Base-by-base conservation (phyloP, 2,113 vertebrate species). In the Scomber scombrus region DNA sequence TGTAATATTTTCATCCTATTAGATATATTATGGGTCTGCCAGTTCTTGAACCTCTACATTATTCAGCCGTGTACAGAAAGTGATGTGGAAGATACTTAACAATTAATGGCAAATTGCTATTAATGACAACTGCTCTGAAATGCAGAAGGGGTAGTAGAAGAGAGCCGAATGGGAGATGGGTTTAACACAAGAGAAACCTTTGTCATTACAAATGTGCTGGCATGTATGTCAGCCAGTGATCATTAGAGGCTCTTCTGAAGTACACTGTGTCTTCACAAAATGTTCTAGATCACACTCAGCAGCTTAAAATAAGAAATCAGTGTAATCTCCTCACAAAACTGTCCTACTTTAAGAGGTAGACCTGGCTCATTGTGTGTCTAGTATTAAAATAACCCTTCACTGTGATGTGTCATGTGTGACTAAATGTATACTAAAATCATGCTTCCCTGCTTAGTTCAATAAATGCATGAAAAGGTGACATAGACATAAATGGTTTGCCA, bases 91-190 rank as follows among this genome's bases (percentile, higher is more conserved):
- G 80, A 88, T 81, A 57, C 46, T 84, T 85, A 85, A 87, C 85
- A 81, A 81, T 86, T 86, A 85, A 89, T 88, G 52, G 43, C 46
- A 58, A 79, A 82, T 26, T 47, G 80, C 78, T 90, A 68, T 85
- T 88, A 78, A 89, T 77, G 81, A 82, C 76, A 81, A 74, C 60
- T 55, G 71, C 61, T 82, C 55, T 73, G 71, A 81, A 82, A 82
- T 66, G 60, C 80, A 69, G 51, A 31, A 71, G 62, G 60, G 58
- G 65, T 11, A 19, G 56, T 76, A 51, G 70, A 63, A 43, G 58
- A 18, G 23, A 58, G 63, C 45, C 66, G 29, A 58, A 80, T 69
- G 75, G 68, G 64, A 85, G 68, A 77, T 0, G 55, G 68, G 52
- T 85, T 89, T 84, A 76, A 82, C 69, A 84, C 70, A 54, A 76